Evolutionary conservation across 1,140 invertebrate species (phyloP), one percentile per base, ranked within the genome.

Genomic region (Musca vetustissima): DNA sequence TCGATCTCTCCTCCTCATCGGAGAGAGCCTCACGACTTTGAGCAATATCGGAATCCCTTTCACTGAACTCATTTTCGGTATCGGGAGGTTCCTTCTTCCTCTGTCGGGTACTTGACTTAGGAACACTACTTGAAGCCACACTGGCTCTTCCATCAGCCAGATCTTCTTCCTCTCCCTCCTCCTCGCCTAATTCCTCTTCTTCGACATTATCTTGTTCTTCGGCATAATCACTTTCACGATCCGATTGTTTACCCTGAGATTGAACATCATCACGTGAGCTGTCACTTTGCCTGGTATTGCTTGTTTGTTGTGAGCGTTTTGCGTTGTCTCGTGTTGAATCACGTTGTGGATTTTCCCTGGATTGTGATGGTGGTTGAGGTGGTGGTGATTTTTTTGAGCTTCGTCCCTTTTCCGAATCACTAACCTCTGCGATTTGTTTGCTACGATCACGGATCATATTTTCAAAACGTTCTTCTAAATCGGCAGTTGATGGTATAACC

Each of bases 391-490:
- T 43, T 11, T 11, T 4, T 43, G 71, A 61, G 65, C 75, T 76
- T 1, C 13, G 50, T 17, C 22, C 50, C 13, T 65, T 48, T 49
- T 65, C 64, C 2, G 48, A 65, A 25, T 65, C 48, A 28, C 43
- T 22, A 52, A 52, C 50, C 17, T 48, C 17, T 6, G 43, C 19
- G 21, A 25, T 1, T 48, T 24, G 19, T 65, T 25, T 36, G 9
- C 48, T 24, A 25, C 64, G 64, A 49, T 65, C 48, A 1, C 21
- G 14, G 7, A 49, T n/a, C 53, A 80, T 67, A 36, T 74, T 73
- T 76, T 75, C 69, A 57, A 72, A 81, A 2, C 78, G 74, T 43
- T 74, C 77, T 32, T 81, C 78, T 0, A 80, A 47, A 2, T 77
- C 71, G n/a, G 71, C 73, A 7, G 79, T 81, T 67, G 72, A 74